Base-by-base conservation (phyloP, 2,113 vertebrate genomes). In the Oncorhynchus clarkii region DNA sequence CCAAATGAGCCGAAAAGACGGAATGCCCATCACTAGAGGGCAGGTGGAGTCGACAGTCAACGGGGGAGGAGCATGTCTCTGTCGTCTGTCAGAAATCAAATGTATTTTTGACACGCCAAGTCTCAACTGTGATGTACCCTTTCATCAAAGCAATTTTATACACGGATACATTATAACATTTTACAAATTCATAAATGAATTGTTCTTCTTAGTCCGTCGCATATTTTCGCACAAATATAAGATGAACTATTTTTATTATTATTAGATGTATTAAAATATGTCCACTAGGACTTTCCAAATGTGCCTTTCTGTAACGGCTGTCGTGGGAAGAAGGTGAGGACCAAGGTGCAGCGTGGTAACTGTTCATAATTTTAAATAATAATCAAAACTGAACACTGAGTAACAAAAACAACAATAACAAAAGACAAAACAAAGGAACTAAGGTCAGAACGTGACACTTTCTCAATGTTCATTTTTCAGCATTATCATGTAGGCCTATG, bases 21-120 rank as follows among this genome's bases (percentile, higher is more conserved):
- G 39, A 45, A 45, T 45, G 9, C 39, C 39, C 2, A 11, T 45
- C 39, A 45, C 39, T 11, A 2, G 69, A 62, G 70, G 13, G 67
- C 88, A 89, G 86, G 85, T 87, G 84, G 81, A 83, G 83, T 76
- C 67, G 71, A 78, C 31, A 26, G 67, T 51, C 34, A 71, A 48
- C 14, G 12, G 59, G 68, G 75, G 75, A 14, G 75, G 26, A 31
- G 68, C 20, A 45, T 26, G 64, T 26, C 8, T 62, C 20, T 60
- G 64, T 66, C 64, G 13, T 1, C 26, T 2, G 64, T 24, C 65
- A 67, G 24, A 67, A 67, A 67, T 67, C 0, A 54, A 54, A 54
- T 54, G 1, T 14, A 4, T 14, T 22, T n/a, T 64, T 22, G 60
- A 26, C 20, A 22, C 16, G 7, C 60, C 60, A 64, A 64, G 26